These are phyloP conservation scores for Beroe ovata DNA, from an alignment of 37 sponge, comb jelly and placozoan species.

Conservation along the genomic window DNA sequence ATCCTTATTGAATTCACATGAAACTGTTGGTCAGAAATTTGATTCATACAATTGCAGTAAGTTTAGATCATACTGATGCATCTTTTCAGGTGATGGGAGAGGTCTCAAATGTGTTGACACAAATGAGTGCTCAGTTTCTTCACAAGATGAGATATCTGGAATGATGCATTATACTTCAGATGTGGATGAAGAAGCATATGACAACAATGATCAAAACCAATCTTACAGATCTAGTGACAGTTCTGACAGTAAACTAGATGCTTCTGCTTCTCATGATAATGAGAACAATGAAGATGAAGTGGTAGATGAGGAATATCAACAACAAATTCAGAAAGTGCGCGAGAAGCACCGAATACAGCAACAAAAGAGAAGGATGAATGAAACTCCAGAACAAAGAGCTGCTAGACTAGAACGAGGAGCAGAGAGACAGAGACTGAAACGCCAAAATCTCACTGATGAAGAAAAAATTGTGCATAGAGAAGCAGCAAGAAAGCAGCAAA, in stretches of 20 bases:
- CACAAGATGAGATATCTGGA: background rate
- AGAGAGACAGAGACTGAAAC: constrained; percentile 47
- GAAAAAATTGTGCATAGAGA: background rate
- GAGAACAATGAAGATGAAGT: background rate
- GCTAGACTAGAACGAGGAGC: background rate
- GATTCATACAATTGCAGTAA: too few relatives aligned
- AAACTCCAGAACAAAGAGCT: background rate
- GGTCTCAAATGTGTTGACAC: background rate
- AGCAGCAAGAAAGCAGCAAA: background rate
- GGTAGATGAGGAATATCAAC: background rate
- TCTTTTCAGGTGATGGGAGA: background rate
- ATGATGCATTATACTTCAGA: background rate
- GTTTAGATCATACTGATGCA: too few relatives aligned
- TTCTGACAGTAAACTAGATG: background rate
- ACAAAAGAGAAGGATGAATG: constrained; percentile 8
- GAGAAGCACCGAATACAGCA: constrained; percentile 45
- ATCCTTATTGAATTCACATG: too few relatives aligned
- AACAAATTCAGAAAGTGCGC: background rate
- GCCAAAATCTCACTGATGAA: constrained; percentile 14
- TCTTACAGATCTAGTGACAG: background rate
- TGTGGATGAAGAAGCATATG: background rate
- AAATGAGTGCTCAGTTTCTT: background rate
- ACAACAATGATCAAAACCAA: background rate
- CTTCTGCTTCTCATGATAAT: background rate
- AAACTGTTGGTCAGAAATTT: too few relatives aligned